These are phyloP conservation scores for Ochotona curzoniae DNA, from an alignment of 2,113 vertebrate genomes.

Conservation along the genomic window DNA sequence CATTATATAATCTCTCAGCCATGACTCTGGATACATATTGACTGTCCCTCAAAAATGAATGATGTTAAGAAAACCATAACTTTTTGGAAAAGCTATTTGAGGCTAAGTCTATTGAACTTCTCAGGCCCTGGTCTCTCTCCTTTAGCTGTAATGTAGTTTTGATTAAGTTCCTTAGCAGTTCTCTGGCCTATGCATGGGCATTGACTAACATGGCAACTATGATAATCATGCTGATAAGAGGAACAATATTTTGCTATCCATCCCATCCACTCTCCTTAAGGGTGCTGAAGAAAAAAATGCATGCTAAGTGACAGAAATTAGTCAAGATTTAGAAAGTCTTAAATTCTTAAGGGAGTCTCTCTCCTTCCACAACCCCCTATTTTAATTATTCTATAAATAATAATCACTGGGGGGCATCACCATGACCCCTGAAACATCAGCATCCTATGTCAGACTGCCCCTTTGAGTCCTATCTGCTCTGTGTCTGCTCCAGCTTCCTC, in stretches of 20 bases:
- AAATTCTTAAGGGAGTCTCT: background rate
- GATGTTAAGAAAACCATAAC: background rate
- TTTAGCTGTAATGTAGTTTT: background rate
- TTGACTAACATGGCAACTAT: background rate
- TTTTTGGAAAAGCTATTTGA: background rate
- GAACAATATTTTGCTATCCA: background rate
- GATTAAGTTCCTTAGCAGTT: background rate
- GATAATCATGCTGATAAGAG: background rate
- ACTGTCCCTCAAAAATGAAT: background rate
- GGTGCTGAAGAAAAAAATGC: background rate
- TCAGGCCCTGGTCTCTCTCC: background rate
- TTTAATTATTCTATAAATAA: background rate
- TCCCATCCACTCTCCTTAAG: background rate
- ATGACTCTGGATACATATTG: background rate
- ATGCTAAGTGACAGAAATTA: background rate
- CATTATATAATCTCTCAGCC: background rate
- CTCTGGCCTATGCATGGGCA: background rate
- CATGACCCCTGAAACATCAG: no score
- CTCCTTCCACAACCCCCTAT: background rate
- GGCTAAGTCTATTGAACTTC: background rate
- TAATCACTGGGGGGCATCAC: background rate
- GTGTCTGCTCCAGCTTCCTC: no score
- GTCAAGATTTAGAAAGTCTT: background rate
- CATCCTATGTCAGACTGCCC: no score
- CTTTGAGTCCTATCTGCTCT: no score